phyloP scores from a whole-genome alignment of 1,140 invertebrate species.

The Brachionus asplanchnoidis region DNA sequence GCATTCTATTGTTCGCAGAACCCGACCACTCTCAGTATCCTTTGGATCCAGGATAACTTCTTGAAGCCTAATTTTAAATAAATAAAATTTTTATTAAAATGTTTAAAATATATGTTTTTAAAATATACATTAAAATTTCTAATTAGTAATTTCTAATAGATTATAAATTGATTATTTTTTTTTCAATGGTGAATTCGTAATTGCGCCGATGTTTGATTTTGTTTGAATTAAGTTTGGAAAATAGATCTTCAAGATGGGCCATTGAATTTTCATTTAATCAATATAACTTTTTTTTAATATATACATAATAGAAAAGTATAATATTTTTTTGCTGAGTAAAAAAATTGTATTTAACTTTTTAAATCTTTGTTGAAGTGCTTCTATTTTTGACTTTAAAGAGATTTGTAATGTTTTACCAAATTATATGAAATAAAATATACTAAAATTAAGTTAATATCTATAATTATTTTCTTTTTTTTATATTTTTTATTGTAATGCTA shows the following conservation, averaged over 20 bases:
- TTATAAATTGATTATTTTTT: no score
- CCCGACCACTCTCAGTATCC: conserved; percentile 63
- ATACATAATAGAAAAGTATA: neutral
- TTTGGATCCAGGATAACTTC: conserved; percentile 55
- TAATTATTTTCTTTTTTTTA: no score
- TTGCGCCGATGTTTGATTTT: neutral
- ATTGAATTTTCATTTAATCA: neutral
- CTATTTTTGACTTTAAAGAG: neutral
- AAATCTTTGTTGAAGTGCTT: neutral
- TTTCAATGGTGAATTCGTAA: neutral
- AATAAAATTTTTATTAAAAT: neutral
- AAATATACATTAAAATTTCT: no score
- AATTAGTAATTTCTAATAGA: no score
- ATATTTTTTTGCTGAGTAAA: neutral
- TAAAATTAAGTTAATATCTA: no score
- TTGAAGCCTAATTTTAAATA: conserved; percentile 62
- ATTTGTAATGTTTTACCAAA: no score
- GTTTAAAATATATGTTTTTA: no score
- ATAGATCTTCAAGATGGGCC: neutral
- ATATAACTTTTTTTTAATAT: neutral
- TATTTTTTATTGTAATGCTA: no score
- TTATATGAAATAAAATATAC: no score
- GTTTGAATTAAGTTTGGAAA: neutral
- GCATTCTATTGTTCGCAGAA: conserved; percentile 77
- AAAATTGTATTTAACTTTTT: neutral